Conservation (phyloP, 2,113 vertebrate genomes). For the Carettochelys insculpta region DNA sequence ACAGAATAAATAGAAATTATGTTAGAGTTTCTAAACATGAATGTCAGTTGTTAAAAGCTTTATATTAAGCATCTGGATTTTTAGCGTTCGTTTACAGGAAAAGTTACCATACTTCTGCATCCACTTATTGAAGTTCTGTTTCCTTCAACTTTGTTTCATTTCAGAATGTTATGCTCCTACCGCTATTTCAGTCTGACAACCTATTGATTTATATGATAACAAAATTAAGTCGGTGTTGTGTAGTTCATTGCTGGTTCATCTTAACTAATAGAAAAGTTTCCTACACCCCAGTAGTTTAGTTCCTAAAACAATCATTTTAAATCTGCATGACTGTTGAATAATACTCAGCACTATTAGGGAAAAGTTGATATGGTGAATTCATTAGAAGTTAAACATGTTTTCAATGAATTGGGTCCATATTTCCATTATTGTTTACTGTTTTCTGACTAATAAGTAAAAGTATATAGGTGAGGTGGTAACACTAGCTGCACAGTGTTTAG, state of each 20-base stretch:
- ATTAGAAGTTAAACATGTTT: neutral
- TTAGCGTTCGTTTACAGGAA: neutral
- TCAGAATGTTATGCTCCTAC: neutral
- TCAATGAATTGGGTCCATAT: neutral
- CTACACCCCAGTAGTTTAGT: neutral
- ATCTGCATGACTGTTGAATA: neutral
- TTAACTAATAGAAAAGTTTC: neutral
- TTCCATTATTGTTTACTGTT: neutral
- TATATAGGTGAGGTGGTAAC: neutral
- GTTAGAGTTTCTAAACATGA: constrained; percentile 15
- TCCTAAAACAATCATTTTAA: neutral
- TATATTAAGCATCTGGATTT: neutral
- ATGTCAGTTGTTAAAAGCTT: neutral
- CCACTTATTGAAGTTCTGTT: neutral
- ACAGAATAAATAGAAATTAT: constrained; percentile 1
- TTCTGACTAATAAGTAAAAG: neutral
- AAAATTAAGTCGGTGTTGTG: neutral
- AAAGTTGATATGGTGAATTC: neutral
- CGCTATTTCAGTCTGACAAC: neutral
- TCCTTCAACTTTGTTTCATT: neutral
- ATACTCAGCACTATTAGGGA: neutral
- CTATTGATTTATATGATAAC: neutral
- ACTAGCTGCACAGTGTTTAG: neutral
- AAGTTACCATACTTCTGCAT: neutral
- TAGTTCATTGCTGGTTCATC: neutral